phyloP scores from a whole-genome alignment of 1,140 invertebrate genomes.

The Drosophila setifemur region DNA sequence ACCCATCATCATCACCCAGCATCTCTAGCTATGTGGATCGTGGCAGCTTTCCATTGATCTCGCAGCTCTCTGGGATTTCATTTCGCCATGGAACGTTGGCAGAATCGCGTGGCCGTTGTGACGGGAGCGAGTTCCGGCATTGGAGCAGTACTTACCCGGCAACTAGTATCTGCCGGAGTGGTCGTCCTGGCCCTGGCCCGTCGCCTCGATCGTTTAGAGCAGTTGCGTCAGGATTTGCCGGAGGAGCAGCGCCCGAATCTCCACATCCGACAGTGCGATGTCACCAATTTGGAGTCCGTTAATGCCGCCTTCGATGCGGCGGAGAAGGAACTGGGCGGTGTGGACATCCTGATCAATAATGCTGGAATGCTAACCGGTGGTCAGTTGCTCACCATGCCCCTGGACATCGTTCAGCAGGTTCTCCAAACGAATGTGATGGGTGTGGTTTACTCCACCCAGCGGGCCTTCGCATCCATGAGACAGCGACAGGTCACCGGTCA shows the following conservation, averaged over 20 bases:
- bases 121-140: slow-evolving; percentile 90
- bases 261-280: slow-evolving; percentile 85
- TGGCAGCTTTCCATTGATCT: too few relatives aligned
- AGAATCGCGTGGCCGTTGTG: slow-evolving; percentile 87
- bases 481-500: slow-evolving; percentile 86
- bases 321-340: slow-evolving; percentile 83
- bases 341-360: slow-evolving; percentile 89
- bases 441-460: slow-evolving; percentile 86
- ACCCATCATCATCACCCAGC: too few relatives aligned
- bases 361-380: slow-evolving; percentile 85
- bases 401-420: slow-evolving; percentile 83
- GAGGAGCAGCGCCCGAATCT: slow-evolving; percentile 43
- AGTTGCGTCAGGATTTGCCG: slow-evolving; percentile 34
- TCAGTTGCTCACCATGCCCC: slow-evolving; percentile 71
- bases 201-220: slow-evolving; percentile 85
- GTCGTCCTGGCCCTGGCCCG: slow-evolving; percentile 88
- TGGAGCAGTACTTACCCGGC: slow-evolving; percentile 84
- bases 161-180: slow-evolving; percentile 85
- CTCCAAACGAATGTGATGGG: slow-evolving; percentile 89
- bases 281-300: slow-evolving; percentile 86
- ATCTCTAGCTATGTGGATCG: background rate
- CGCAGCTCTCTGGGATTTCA: slow-evolving; percentile 1
- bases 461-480: slow-evolving; percentile 87
- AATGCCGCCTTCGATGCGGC: slow-evolving; percentile 85
- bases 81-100: slow-evolving; percentile 86